A percentile compares a stretch with the other conserved stretches of the same genome.
Conservation (phyloP, 2,888 invertebrate species). For the Argynnis bischoffii region DNA sequence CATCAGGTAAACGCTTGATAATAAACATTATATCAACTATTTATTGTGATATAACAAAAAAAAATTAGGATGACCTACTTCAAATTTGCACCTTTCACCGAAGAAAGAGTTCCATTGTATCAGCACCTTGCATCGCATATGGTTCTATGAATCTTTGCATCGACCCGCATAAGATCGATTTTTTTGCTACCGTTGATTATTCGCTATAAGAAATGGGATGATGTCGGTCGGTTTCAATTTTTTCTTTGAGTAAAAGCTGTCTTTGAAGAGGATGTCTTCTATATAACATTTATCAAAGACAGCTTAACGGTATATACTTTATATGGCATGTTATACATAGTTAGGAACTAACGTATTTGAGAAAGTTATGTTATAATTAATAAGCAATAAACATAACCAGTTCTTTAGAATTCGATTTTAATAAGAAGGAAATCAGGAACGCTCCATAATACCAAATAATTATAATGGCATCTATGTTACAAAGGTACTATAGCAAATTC, state of each 20-base stretch:
- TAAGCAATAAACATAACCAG: too few relatives aligned
- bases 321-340: too few relatives aligned
- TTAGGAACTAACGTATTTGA: too few relatives aligned
- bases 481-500: too few relatives aligned
- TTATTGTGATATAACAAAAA: slow-evolving; percentile 45
- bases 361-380: too few relatives aligned
- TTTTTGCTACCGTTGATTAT: slow-evolving; percentile 46
- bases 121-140: slow-evolving; percentile 71
- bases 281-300: background rate
- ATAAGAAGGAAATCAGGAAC: too few relatives aligned
- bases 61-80: slow-evolving; percentile 69
- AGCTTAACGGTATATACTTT: too few relatives aligned
- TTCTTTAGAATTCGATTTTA: too few relatives aligned
- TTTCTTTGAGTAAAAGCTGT: slow-evolving; percentile 6
- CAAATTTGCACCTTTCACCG: slow-evolving; percentile 72
- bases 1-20: slow-evolving; percentile 24
- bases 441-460: too few relatives aligned
- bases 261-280: slow-evolving; percentile 8
- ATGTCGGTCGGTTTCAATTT: slow-evolving; percentile 5
- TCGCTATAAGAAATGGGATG: slow-evolving; percentile 23
- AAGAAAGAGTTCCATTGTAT: slow-evolving; percentile 63
- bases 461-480: too few relatives aligned
- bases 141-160: slow-evolving; percentile 38
- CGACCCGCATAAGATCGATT: slow-evolving; percentile 58
- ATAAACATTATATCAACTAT: slow-evolving; percentile 21